Percentiles rank a stretch among this genome's conserved stretches.
These are phyloP conservation scores for Apamea crenata DNA, from an alignment of 2,888 invertebrate genomes.

Conservation along the genomic window DNA sequence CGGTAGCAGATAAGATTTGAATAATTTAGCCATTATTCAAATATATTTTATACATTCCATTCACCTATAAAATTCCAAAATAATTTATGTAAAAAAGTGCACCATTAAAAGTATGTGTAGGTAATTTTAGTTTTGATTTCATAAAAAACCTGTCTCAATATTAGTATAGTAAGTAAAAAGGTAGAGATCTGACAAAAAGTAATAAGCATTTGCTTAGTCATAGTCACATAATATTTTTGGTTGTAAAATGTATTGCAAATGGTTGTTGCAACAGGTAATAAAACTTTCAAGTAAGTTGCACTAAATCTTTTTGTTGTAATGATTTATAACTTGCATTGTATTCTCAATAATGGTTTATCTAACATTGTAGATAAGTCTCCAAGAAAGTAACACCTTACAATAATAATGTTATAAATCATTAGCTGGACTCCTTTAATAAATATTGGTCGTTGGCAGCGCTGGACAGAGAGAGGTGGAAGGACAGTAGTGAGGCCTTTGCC, in stretches of 20 bases:
- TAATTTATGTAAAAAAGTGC: slow-evolving; percentile 9
- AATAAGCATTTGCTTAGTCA: not conserved
- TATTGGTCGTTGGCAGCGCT: too few relatives aligned
- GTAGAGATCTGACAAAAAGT: not conserved
- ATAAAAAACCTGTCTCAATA: not conserved
- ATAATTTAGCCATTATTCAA: not conserved
- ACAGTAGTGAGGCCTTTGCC: too few relatives aligned
- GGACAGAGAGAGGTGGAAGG: too few relatives aligned
- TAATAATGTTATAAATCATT: not conserved
- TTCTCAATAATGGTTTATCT: slow-evolving; percentile 8
- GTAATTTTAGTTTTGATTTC: not conserved
- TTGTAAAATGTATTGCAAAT: slow-evolving; percentile 7
- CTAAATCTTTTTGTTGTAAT: slow-evolving; percentile 9
- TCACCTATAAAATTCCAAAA: not conserved
- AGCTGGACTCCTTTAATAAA: too few relatives aligned
- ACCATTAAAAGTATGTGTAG: not conserved
- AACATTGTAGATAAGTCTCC: not conserved
- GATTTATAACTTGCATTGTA: slow-evolving; percentile 18
- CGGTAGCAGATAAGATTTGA: not conserved
- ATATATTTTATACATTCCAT: not conserved
- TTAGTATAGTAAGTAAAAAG: not conserved
- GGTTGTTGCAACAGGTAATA: slow-evolving; percentile 12
- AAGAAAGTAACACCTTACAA: not conserved
- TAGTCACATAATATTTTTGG: not conserved
- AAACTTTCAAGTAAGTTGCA: slow-evolving; percentile 11